A percentile compares a stretch with the other conserved stretches of the same genome.
Evolutionary conservation across 2,888 invertebrate species (phyloP).

Genomic region (Mythimna impura): DNA sequence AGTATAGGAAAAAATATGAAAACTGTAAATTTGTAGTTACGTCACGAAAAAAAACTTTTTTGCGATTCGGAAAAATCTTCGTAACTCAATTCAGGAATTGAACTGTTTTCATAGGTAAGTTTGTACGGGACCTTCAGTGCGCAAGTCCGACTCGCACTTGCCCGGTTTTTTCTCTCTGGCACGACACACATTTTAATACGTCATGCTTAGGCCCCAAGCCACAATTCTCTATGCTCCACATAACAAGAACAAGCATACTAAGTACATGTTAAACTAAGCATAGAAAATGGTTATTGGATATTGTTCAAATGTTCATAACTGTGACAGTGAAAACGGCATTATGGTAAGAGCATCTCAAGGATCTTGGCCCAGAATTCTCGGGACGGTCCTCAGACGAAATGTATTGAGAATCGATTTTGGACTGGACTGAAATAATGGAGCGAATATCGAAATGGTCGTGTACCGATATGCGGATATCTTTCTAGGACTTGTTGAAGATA

Average conservation of each 20-base stretch:
- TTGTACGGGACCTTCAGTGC: too few relatives aligned
- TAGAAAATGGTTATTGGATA: conserved; percentile 62
- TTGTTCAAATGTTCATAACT: conserved; percentile 47
- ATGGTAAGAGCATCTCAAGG: conserved; percentile 54
- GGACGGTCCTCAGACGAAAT: conserved; percentile 43
- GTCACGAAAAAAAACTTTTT: too few relatives aligned
- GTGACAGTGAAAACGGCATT: conserved; percentile 52
- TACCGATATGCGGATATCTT: conserved; percentile 7
- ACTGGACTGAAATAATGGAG: conserved; percentile 37
- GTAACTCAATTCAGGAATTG: too few relatives aligned
- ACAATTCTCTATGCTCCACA: conserved; percentile 64
- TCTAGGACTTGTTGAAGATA: neutral
- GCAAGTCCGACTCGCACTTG: too few relatives aligned
- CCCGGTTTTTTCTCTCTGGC: too few relatives aligned
- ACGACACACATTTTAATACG: too few relatives aligned
- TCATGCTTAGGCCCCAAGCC: neutral
- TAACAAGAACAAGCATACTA: conserved; percentile 49
- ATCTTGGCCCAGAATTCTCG: conserved; percentile 43
- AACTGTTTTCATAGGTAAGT: too few relatives aligned
- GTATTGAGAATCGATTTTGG: conserved; percentile 50
- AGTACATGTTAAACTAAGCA: conserved; percentile 61
- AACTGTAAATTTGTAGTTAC: too few relatives aligned
- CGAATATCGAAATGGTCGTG: conserved; percentile 31
- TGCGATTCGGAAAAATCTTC: too few relatives aligned
- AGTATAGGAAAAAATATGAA: too few relatives aligned